These are phyloP conservation scores for Hetaerina americana DNA, from an alignment of 1,140 invertebrate genomes.

Conservation along the genomic window DNA sequence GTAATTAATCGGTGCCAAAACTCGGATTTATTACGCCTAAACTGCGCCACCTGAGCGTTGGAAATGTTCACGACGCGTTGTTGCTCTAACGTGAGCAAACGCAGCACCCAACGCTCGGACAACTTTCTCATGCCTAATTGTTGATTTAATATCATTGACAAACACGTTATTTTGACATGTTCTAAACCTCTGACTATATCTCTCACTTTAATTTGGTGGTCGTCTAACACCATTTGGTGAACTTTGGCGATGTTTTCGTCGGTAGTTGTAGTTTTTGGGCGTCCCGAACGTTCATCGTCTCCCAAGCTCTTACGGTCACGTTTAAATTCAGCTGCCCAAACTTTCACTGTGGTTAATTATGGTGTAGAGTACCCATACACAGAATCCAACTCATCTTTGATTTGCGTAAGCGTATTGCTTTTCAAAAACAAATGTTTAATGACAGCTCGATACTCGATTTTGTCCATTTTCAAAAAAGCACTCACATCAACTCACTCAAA, in stretches of 20 bases:
- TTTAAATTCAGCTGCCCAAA: conserved; percentile 24
- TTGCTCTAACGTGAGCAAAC: conserved; percentile 10
- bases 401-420: conserved; percentile 17
- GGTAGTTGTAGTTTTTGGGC: conserved; percentile 18
- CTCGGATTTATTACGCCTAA: conserved; percentile 23
- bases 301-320: conserved; percentile 20
- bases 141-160: conserved; percentile 15
- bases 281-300: conserved; percentile 18
- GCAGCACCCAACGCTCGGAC: too few relatives aligned
- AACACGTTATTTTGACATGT: conserved; percentile 12
- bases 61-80: conserved; percentile 16
- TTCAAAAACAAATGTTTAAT: conserved; percentile 15
- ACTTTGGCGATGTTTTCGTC: too few relatives aligned
- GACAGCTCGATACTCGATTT: not conserved
- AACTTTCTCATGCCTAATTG: too few relatives aligned
- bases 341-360: conserved; percentile 20
- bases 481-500: too few relatives aligned
- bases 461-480: not conserved
- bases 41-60: conserved; percentile 21
- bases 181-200: conserved; percentile 8
- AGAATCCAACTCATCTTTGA: conserved; percentile 14
- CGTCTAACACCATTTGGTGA: conserved; percentile 17
- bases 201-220: conserved; percentile 14
- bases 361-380: conserved; percentile 22
- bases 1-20: too few relatives aligned